Evolutionary conservation across 2,797 vertebrate genomes (phyloP).

Genomic region (Holocentrus rufus): DNA sequence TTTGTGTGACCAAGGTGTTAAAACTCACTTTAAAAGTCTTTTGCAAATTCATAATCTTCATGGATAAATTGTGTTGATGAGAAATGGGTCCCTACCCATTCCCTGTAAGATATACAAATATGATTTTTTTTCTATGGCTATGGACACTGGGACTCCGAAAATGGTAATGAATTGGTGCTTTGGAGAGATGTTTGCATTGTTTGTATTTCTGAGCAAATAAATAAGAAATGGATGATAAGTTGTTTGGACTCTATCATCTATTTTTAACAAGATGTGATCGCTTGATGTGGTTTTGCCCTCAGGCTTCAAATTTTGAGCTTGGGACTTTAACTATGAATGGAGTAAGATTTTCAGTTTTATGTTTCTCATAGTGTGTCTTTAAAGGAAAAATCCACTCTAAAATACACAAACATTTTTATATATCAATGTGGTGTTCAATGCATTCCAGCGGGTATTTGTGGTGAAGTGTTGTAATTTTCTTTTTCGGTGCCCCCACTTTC

Average conservation of each 20-base stretch:
- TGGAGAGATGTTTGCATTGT: constrained; percentile 75
- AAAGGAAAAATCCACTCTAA: no score
- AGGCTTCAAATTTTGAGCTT: neutral
- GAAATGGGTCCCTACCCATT: constrained; percentile 37
- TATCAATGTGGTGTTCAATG: no score
- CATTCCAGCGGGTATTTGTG: no score
- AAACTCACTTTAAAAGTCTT: constrained; percentile 48
- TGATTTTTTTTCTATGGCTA: constrained; percentile 51
- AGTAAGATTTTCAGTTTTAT: neutral
- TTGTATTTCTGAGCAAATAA: constrained; percentile 83
- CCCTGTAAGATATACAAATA: constrained; percentile 44
- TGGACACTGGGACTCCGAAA: constrained; percentile 38
- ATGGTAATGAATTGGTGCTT: constrained; percentile 64
- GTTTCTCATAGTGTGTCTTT: neutral
- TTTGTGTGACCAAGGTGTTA: constrained; percentile 55
- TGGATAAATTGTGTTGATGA: constrained; percentile 48
- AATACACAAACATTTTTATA: no score
- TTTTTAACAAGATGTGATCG: constrained; percentile 12
- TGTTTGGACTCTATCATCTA: constrained; percentile 46
- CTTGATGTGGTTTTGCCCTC: neutral
- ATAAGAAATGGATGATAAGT: constrained; percentile 63
- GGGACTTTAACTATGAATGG: neutral
- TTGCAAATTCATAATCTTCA: constrained; percentile 51
- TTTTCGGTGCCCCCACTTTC: no score
- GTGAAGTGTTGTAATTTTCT: no score